Evolutionary conservation across 2,888 invertebrate genomes (phyloP), one percentile per base, ranked within the genome.

Genomic region (Resseliella maxima): DNA sequence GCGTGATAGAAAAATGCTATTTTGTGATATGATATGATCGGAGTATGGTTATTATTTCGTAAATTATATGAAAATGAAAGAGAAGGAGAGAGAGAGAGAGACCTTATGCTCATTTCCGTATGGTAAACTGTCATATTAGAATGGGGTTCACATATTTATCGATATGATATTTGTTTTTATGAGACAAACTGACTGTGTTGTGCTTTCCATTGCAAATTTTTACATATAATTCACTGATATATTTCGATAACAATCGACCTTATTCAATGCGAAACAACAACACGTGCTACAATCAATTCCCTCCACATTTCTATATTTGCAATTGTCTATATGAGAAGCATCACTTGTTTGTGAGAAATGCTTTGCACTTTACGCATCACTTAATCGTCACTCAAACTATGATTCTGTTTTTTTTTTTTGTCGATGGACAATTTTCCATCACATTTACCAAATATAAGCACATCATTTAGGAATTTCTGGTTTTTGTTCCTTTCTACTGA

Each of bases 381-480:
- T 72, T 31, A 27, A 31, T 72, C 15, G 31, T 15, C 24, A 6
- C 59, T 59, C 24, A 6, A 72, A 72, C 21, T 50, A 12, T 50
- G 50, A 50, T 50, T 12, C n/a, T 15, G 72, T 31, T 15, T 72
- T 18, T 12, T 1, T 31, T 72, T n/a, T n/a, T n/a, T n/a, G n/a
- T n/a, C n/a, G n/a, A 15, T 35, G 27, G 72, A 72, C 15, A 27
- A 72, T 72, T 72, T 72, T 72, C 0, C 72, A 35, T 31, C 12
- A 72, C 72, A 72, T 72, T 72, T 72, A 72, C 72, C 72, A 72
- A 1, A 35, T 31, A 72, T 72, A 18, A 31, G 72, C 72, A 31
- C 72, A 31, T 31, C 72, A 72, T 31, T 72, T 15, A 72, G 31
- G 72, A 12, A 31, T 72, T 3, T 50, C 6, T 24, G 10, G 24